phyloP scores from a whole-genome alignment of 2,797 vertebrate species.

The Chromis chromis region DNA sequence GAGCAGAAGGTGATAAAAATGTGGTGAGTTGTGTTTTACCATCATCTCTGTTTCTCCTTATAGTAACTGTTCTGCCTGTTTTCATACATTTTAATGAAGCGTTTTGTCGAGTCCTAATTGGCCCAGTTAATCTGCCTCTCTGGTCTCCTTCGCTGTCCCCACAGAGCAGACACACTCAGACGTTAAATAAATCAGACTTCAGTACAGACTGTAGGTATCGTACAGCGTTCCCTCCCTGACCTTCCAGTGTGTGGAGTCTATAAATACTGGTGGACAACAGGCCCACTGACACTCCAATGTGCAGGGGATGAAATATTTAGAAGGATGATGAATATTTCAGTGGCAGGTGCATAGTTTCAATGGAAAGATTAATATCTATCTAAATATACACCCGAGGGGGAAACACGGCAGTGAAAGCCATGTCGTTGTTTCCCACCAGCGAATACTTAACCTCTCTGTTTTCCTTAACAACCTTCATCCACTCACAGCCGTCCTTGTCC shows the following conservation, averaged over 20 bases:
- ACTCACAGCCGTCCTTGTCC: constrained; percentile 13
- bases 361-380: constrained; percentile 64
- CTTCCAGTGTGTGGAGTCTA: constrained; percentile 48
- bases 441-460: not conserved
- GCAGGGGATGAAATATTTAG: constrained; percentile 80
- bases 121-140: constrained; percentile 33
- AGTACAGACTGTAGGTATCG: constrained; percentile 23
- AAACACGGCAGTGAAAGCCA: not conserved
- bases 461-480: constrained; percentile 15
- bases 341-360: constrained; percentile 58
- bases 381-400: constrained; percentile 40
- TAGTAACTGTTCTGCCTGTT: constrained; percentile 10
- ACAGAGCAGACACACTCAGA: constrained; percentile 31
- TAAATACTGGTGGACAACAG: constrained; percentile 51
- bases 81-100: constrained; percentile 26
- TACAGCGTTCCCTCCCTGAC: constrained; percentile 23
- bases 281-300: constrained; percentile 58
- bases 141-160: constrained; percentile 20
- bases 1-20: constrained; percentile 49
- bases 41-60: constrained; percentile 25
- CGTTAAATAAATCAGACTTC: constrained; percentile 43
- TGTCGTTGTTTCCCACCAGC: not conserved
- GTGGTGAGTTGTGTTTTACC: constrained; percentile 35
- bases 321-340: constrained; percentile 82
- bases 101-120: constrained; percentile 15